Evolutionary conservation across 2,888 invertebrate genomes (phyloP).

Genomic region (Aleiodes alternator): DNA sequence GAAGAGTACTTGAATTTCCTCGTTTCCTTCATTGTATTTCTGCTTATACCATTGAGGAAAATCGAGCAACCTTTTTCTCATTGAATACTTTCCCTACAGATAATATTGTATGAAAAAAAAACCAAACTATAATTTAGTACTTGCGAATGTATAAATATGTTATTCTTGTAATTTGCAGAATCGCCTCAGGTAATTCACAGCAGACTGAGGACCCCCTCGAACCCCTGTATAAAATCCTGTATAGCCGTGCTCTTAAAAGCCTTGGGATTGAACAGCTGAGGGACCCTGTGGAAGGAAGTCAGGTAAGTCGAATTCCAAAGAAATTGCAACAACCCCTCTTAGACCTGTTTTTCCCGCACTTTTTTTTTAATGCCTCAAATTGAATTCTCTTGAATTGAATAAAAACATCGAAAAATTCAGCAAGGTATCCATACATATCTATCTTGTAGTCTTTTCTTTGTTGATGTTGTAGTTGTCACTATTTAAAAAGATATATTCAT

Average conservation of each 20-base stretch:
- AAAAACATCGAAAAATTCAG: too few species aligned
- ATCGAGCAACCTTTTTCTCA: too few species aligned
- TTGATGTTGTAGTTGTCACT: too few species aligned
- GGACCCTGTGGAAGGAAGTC: neutral
- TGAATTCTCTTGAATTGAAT: too few species aligned
- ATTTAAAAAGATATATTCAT: neutral
- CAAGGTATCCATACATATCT: too few species aligned
- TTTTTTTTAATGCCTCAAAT: neutral
- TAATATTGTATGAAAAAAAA: too few species aligned
- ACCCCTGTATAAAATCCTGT: neutral
- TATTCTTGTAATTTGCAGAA: constrained; percentile 14
- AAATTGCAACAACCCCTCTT: constrained; percentile 26
- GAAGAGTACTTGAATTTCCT: neutral
- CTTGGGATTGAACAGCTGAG: constrained; percentile 24
- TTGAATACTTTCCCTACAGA: too few species aligned
- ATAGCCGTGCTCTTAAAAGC: neutral
- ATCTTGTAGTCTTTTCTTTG: too few species aligned
- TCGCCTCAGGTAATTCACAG: constrained; percentile 16
- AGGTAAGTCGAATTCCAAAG: constrained; percentile 34
- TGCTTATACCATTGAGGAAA: too few species aligned
- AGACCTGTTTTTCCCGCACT: constrained; percentile 22
- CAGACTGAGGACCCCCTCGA: constrained; percentile 13
- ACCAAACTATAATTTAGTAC: neutral
- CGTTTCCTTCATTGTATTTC: neutral
- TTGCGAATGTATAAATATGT: neutral